phyloP scores from a whole-genome alignment of 2,797 vertebrate species.

The Rhinoraja longicauda region DNA sequence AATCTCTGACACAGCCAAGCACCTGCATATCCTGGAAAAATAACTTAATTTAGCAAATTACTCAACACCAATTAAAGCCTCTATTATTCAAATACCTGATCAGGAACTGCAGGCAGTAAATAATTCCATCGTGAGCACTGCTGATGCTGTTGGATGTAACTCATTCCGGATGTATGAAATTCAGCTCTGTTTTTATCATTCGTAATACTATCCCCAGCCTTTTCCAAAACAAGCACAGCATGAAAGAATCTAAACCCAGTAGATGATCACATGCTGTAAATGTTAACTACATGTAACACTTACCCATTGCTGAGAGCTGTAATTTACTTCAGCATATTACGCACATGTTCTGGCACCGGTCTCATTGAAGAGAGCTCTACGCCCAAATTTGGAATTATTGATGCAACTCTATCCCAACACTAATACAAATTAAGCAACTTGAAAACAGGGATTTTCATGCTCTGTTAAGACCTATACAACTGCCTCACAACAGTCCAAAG shows the following conservation, averaged over 20 bases:
- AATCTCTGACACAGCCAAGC: not conserved
- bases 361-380: not conserved
- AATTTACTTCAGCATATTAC: slow-evolving; percentile 30
- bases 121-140: not conserved
- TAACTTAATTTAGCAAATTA: not conserved
- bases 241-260: slow-evolving; percentile 24
- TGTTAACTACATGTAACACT: slow-evolving; percentile 13
- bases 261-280: slow-evolving; percentile 14
- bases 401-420: not conserved
- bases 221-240: slow-evolving; percentile 14
- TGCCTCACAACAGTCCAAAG: not conserved
- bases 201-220: not conserved
- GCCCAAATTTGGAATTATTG: slow-evolving; percentile 6
- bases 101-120: not conserved
- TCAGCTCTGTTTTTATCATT: not conserved
- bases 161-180: not conserved
- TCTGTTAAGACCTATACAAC: not conserved
- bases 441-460: not conserved
- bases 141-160: not conserved
- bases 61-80: not conserved
- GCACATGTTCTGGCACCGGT: not conserved
- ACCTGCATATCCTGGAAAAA: not conserved
- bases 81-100: slow-evolving; percentile 15
- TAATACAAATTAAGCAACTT: not conserved
- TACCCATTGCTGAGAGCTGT: slow-evolving; percentile 17